Evolutionary conservation across 2,797 vertebrate species (phyloP).

Genomic region (Amazona finschi): DNA sequence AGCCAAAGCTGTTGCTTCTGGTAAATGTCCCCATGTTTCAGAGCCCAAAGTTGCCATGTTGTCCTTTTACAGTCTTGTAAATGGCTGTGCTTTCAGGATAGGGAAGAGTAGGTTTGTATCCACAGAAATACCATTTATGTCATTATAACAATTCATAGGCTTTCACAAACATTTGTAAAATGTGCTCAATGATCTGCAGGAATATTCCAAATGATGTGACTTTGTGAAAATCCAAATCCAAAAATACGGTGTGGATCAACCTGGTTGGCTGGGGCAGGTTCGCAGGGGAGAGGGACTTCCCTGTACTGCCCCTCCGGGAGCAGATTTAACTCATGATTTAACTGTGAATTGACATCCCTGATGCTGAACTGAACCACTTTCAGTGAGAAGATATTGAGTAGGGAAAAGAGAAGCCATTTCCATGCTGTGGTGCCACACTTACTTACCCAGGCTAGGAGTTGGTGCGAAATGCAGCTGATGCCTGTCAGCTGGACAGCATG

Average conservation of each 20-base stretch:
- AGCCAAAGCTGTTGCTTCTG: not conserved
- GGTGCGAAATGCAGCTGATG: not conserved
- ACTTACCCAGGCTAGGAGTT: not conserved
- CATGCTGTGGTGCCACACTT: not conserved
- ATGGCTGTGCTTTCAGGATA: not conserved
- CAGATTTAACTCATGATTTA: not conserved
- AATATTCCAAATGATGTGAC: not conserved
- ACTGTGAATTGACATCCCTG: not conserved
- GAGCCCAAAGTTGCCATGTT: not conserved
- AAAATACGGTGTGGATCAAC: not conserved
- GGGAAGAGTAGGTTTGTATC: not conserved
- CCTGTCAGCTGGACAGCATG: not conserved
- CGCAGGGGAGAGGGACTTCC: not conserved
- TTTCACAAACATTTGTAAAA: not conserved
- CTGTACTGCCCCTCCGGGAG: not conserved
- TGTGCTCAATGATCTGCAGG: rapidly evolving
- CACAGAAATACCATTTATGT: not conserved
- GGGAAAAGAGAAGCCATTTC: not conserved
- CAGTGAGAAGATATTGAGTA: not conserved
- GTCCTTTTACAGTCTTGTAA: not conserved
- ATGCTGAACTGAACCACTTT: not conserved
- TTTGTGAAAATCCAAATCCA: not conserved
- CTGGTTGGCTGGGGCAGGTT: not conserved
- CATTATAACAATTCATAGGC: not conserved
- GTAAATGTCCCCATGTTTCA: not conserved